Conservation (phyloP, 2,113 vertebrate genomes). For the Meriones unguiculatus region DNA sequence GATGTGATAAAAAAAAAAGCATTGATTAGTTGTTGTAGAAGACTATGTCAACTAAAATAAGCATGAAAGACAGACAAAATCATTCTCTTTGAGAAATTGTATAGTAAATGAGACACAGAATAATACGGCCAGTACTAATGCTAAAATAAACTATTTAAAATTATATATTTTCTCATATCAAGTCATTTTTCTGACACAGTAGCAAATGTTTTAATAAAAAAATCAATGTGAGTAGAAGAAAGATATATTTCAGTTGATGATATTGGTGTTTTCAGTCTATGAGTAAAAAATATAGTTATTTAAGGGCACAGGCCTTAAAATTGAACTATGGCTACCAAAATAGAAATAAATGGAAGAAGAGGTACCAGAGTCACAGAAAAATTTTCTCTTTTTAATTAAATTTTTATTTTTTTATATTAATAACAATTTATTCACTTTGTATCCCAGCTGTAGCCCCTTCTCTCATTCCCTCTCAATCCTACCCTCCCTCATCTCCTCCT, state of each 20-base stretch:
- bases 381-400: neutral
- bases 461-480: too few species aligned
- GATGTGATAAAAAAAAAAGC: neutral
- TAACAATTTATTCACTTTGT: too few species aligned
- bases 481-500: too few species aligned
- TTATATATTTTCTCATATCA: too few species aligned
- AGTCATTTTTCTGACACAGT: neutral
- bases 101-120: neutral
- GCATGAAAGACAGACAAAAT: neutral
- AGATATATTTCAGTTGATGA: neutral
- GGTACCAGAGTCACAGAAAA: rapidly evolving
- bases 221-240: too few species aligned
- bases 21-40: neutral
- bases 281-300: neutral
- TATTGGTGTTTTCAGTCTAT: neutral
- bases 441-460: too few species aligned
- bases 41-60: neutral
- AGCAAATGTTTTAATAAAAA: neutral
- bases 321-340: neutral
- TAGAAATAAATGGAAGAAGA: neutral
- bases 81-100: neutral
- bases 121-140: neutral
- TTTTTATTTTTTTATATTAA: too few species aligned
- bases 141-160: neutral
- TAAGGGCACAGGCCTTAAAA: neutral